Evolutionary conservation across 1,140 invertebrate species (phyloP).

Genomic region (Galendromus occidentalis): DNA sequence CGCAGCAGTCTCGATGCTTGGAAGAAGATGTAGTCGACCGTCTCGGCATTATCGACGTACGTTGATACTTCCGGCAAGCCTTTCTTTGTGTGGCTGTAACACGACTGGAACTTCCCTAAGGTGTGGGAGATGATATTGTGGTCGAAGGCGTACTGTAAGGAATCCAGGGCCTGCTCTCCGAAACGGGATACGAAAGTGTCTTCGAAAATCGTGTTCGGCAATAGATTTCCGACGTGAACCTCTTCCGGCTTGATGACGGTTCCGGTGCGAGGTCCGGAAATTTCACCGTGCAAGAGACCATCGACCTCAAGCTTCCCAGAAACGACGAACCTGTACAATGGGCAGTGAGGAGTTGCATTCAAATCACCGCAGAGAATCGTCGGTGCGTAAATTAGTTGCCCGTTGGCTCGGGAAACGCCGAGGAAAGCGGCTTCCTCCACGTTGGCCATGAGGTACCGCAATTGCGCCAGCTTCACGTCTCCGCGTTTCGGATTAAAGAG

Average conservation of each 20-base stretch:
- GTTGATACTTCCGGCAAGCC: neutral
- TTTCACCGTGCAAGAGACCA: slow-evolving; percentile 22
- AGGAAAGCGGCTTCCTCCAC: slow-evolving; percentile 51
- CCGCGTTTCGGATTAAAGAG: slow-evolving; percentile 69
- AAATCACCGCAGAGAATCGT: slow-evolving; percentile 73
- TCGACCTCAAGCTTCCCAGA: slow-evolving; percentile 41
- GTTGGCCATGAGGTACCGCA: slow-evolving; percentile 51
- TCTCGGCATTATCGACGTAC: slow-evolving; percentile 5
- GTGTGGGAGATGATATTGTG: slow-evolving; percentile 61
- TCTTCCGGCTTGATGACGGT: neutral
- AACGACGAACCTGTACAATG: slow-evolving; percentile 48
- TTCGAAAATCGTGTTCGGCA: slow-evolving; percentile 64
- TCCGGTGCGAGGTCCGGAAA: slow-evolving; percentile 25
- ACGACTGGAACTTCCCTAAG: slow-evolving; percentile 11
- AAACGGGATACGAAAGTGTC: neutral
- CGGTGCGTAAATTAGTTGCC: slow-evolving; percentile 39
- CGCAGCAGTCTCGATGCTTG: slow-evolving; percentile 10
- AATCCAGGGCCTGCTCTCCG: slow-evolving; percentile 44
- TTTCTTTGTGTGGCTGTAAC: neutral
- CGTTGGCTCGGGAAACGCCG: slow-evolving; percentile 22
- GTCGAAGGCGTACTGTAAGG: slow-evolving; percentile 74
- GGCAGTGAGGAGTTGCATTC: slow-evolving; percentile 49
- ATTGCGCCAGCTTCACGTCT: slow-evolving; percentile 69
- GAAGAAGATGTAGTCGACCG: slow-evolving; percentile 11
- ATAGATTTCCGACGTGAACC: slow-evolving; percentile 32